Percentiles rank a stretch among this genome's conserved stretches.
Conservation (phyloP, 2,888 invertebrate genomes). For the Maniola hyperantus region DNA sequence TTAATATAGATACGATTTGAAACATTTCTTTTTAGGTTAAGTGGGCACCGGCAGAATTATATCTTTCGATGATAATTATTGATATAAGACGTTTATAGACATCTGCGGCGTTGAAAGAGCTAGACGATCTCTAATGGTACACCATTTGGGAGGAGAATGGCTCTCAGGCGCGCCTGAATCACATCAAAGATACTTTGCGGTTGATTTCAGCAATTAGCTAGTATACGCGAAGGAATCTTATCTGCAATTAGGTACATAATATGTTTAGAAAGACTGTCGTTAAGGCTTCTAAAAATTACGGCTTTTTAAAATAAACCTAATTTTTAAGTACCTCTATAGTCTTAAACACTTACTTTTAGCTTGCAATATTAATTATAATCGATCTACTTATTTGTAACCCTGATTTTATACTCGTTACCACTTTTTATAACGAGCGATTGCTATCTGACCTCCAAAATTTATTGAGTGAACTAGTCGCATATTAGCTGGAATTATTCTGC, state of each 20-base stretch:
- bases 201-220: neutral
- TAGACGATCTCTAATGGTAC: constrained; percentile 8
- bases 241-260: neutral
- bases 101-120: constrained; percentile 10
- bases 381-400: neutral
- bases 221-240: neutral
- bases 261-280: too few relatives aligned
- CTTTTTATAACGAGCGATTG: constrained; percentile 12
- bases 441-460: constrained; percentile 9
- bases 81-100: constrained; percentile 1
- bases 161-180: neutral
- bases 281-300: too few relatives aligned
- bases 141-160: constrained; percentile 7
- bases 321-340: too few relatives aligned
- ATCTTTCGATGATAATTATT: constrained; percentile 4
- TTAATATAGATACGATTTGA: neutral
- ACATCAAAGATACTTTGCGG: neutral
- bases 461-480: constrained; percentile 9
- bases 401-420: neutral
- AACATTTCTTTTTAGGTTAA: neutral
- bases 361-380: neutral
- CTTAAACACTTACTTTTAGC: too few relatives aligned
- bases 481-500: constrained; percentile 5
- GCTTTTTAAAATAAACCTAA: too few relatives aligned
- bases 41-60: neutral